Conservation (phyloP, 2,888 invertebrate genomes). For the Idaea aversata region DNA sequence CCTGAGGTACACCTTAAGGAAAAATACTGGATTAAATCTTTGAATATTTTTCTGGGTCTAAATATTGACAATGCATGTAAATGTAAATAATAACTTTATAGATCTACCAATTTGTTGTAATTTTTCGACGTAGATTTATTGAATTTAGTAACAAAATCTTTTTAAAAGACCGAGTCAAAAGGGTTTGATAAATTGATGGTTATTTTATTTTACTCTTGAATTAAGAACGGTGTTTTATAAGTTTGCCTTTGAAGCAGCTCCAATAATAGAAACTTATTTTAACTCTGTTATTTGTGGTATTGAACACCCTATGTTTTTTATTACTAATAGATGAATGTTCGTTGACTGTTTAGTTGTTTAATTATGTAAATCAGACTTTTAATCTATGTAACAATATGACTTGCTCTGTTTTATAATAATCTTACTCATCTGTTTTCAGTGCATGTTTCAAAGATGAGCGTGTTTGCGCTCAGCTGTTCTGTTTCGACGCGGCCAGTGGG, state of each 20-base stretch:
- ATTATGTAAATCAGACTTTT: no score
- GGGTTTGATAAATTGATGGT: background rate
- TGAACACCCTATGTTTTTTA: no score
- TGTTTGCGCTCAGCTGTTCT: conserved; percentile 96
- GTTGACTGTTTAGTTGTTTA: no score
- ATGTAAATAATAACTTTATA: background rate
- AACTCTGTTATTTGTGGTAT: no score
- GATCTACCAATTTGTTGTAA: background rate
- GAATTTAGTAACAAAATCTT: background rate
- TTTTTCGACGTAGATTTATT: background rate
- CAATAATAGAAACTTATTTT: no score
- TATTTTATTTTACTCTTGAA: background rate
- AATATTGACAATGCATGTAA: background rate
- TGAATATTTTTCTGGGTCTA: background rate
- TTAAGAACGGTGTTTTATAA: no score
- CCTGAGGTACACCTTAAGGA: background rate
- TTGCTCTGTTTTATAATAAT: no score
- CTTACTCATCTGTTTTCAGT: conserved; percentile 66
- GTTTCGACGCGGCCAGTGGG: conserved; percentile 96
- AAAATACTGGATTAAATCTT: background rate
- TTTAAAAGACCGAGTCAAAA: background rate
- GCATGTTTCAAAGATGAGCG: conserved; percentile 93
- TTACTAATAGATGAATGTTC: no score
- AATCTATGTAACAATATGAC: no score
- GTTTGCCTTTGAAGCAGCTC: no score